These are phyloP conservation scores for Atopsyche davidsoni DNA, from an alignment of 1,140 invertebrate species.

Conservation along the genomic window DNA sequence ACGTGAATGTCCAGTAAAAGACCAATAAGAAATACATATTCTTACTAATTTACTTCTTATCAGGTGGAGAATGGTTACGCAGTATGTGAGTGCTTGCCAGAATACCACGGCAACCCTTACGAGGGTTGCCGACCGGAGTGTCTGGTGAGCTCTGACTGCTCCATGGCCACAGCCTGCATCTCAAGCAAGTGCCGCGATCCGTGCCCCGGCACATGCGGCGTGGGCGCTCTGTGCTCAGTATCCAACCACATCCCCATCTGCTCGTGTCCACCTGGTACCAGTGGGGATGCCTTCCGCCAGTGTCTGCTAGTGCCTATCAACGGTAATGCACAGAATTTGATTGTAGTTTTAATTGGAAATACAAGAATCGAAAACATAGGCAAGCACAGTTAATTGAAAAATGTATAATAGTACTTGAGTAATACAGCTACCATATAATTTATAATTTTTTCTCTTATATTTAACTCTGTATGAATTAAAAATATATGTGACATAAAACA, in stretches of 20 bases:
- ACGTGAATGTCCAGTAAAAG: neutral
- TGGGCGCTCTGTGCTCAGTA: slow-evolving; percentile 59
- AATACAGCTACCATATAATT: no score
- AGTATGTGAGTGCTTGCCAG: slow-evolving; percentile 62
- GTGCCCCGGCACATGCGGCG: slow-evolving; percentile 58
- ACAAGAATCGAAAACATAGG: no score
- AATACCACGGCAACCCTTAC: slow-evolving; percentile 77
- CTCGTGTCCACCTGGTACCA: slow-evolving; percentile 63
- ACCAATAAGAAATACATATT: no score
- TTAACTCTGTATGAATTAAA: no score
- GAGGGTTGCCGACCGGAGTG: slow-evolving; percentile 57
- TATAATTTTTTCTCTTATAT: slow-evolving; percentile 4
- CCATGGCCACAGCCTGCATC: slow-evolving; percentile 48
- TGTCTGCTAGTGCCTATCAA: slow-evolving; percentile 39
- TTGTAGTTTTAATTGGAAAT: no score
- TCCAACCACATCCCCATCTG: slow-evolving; percentile 66
- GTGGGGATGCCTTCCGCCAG: slow-evolving; percentile 66
- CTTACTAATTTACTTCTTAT: neutral
- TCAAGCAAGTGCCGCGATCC: slow-evolving; percentile 57
- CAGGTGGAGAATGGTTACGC: slow-evolving; percentile 42
- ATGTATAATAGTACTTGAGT: no score
- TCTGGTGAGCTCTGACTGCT: slow-evolving; percentile 52
- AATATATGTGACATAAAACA: no score
- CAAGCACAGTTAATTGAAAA: no score
- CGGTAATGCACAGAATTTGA: no score